Percentiles rank a stretch among this genome's conserved stretches.
Conservation (phyloP, 2,797 vertebrate species). For the Xerus rutilus region DNA sequence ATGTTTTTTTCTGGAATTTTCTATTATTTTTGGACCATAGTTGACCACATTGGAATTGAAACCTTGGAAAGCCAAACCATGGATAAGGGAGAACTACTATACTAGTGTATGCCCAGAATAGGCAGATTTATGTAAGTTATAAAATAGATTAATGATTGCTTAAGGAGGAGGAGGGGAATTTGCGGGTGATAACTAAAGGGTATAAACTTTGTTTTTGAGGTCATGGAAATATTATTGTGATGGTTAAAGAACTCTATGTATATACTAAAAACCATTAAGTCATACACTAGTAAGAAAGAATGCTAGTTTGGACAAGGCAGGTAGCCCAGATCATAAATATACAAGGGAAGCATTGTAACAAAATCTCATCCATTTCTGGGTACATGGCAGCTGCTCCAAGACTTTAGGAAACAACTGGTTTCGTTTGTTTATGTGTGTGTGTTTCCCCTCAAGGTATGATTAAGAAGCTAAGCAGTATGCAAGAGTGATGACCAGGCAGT, state of each 20-base stretch:
- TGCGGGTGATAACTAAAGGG: background rate
- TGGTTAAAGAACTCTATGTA: slow-evolving; percentile 5
- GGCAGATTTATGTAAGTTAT: background rate
- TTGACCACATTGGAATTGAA: background rate
- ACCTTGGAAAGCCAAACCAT: background rate
- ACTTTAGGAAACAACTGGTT: background rate
- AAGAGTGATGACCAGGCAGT: background rate
- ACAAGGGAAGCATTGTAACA: background rate
- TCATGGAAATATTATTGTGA: background rate
- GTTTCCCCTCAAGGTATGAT: background rate
- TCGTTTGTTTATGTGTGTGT: background rate
- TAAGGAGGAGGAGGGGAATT: background rate
- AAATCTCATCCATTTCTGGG: background rate
- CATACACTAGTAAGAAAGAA: background rate
- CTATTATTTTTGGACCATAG: background rate
- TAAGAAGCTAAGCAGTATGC: background rate
- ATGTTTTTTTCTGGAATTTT: background rate
- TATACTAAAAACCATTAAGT: background rate
- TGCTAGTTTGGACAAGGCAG: background rate
- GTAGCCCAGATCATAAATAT: background rate
- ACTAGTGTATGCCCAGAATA: background rate
- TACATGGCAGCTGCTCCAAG: background rate
- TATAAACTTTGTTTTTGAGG: background rate
- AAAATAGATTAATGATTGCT: background rate
- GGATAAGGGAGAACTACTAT: background rate